Conservation (phyloP, 2,888 invertebrate genomes). For the Schrankia costaestrigalis region DNA sequence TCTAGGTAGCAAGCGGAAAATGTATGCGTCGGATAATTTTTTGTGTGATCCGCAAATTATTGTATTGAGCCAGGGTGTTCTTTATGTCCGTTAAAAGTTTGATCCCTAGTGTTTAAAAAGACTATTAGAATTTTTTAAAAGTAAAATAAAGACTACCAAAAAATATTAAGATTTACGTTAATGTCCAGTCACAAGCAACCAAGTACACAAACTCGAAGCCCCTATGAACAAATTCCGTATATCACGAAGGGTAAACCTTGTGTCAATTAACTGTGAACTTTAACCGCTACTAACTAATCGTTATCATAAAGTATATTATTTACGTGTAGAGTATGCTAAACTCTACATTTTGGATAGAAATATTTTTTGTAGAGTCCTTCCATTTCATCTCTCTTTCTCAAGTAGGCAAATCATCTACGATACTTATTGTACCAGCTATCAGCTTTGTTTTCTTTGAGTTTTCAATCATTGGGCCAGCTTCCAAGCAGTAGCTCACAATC, state of each 20-base stretch:
- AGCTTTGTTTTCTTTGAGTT: not conserved
- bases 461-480: no score
- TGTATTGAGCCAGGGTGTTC: no score
- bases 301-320: no score
- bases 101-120: not conserved
- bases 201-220: slow-evolving; percentile 3
- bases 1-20: no score
- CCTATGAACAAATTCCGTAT: slow-evolving; percentile 1
- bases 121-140: not conserved
- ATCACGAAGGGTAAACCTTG: slow-evolving; percentile 2
- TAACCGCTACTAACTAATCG: not conserved
- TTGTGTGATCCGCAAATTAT: no score
- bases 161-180: not conserved
- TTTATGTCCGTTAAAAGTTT: not conserved
- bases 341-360: no score
- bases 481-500: no score
- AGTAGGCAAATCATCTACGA: no score
- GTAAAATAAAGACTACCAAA: not conserved
- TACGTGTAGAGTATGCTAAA: no score
- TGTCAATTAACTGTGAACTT: slow-evolving; percentile 5
- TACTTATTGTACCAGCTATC: not conserved
- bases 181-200: not conserved
- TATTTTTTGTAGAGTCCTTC: no score
- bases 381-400: no score
- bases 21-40: no score